Evolutionary conservation across 2,797 vertebrate species (phyloP), one percentile per base, ranked within the genome.

Genomic region (Sardinella longiceps): DNA sequence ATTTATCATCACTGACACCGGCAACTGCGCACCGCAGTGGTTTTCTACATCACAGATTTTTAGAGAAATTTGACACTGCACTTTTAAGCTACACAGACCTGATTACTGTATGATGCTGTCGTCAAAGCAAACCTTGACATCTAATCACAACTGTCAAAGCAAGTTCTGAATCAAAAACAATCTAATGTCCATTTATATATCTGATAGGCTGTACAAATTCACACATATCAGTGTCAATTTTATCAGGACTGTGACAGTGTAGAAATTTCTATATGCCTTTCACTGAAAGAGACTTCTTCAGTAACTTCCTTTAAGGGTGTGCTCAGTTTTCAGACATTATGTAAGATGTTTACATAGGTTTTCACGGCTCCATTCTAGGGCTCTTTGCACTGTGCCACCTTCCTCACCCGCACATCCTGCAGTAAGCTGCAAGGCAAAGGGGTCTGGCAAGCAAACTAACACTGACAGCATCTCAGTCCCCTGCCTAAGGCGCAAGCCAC

Each of bases 281-380:
- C 87, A 84, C 39, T 91, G 82, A 88, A 86, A 60, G 87, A 92
- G 82, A 83, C 30, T 83, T 88, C 86, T 86, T 87, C 85, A 83
- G 15, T 39, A 74, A 74, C 66, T 74, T 74, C 70, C 43, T 43
- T 70, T 37, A 23, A 58, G 30, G 37, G 33, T 39, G 81, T 85
- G 9, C 86, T 84, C 77, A 83, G 81, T 39, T 50, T 82, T 60
- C 86, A 85, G 37, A 18, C 74, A 84, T 94, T 92, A 92, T 90
- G 89, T 89, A 93, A 92, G 81, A 88, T 88, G 82, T 90, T 92
- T 88, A 88, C 83, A 91, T 81, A 51, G 83, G 87, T 91, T 46
- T 70, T 81, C 87, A 80, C 80, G 85, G 86, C 87, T 87, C 43
- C 84, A 88, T 84, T 85, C 88, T 88, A 89, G 37, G 82, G 85